A percentile compares a stretch with the other conserved stretches of the same genome.
Evolutionary conservation across 2,113 vertebrate genomes (phyloP).

Genomic region (Chionis minor): DNA sequence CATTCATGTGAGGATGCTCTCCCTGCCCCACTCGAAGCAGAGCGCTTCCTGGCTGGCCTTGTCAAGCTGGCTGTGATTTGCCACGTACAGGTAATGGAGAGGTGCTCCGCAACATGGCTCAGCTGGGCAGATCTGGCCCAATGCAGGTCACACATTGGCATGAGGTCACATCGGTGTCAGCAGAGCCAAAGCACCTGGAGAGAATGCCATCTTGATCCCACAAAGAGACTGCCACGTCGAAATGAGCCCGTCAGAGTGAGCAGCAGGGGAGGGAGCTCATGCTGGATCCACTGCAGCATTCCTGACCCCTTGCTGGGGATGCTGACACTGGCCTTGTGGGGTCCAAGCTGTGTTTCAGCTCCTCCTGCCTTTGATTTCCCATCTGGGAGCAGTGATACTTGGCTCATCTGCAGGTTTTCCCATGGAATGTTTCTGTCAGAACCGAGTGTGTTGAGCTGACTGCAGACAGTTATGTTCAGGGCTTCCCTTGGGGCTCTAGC

Average conservation of each 20-base stretch:
- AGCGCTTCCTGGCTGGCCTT: neutral
- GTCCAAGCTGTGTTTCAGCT: neutral
- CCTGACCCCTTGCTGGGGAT: rapidly evolving
- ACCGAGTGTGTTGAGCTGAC: neutral
- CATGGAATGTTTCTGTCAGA: neutral
- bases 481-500: neutral
- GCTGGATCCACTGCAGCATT: neutral
- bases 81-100: rapidly evolving
- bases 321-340: neutral
- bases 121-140: neutral
- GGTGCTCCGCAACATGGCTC: neutral
- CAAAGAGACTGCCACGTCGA: neutral
- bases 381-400: neutral
- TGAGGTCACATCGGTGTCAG: neutral
- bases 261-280: neutral
- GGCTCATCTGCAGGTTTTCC: neutral
- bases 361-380: neutral
- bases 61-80: neutral
- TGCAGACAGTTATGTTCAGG: neutral
- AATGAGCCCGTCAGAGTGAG: neutral
- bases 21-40: neutral
- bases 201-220: neutral
- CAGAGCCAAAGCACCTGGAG: neutral
- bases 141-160: rapidly evolving
- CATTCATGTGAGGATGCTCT: neutral